Evolutionary conservation across 2,888 invertebrate species (phyloP).

Genomic region (Isoperla grammatica): DNA sequence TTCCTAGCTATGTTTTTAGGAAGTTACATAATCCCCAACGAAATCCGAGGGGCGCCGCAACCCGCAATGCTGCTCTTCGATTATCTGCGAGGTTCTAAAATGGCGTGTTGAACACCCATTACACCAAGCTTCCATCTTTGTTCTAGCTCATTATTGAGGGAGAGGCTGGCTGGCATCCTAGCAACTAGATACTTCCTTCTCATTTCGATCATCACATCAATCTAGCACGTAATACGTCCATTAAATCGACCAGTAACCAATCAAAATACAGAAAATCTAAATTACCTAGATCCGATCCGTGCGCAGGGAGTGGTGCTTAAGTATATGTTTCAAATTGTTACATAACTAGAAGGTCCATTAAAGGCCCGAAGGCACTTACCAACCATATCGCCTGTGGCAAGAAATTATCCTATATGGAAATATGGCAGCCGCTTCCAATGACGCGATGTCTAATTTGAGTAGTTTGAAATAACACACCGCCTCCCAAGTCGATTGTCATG

Average conservation of each 20-base stretch:
- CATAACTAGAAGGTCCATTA: constrained; percentile 1
- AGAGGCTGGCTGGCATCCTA: constrained; percentile 2
- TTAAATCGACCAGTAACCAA: constrained; percentile 22
- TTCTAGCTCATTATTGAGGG: constrained; percentile 10
- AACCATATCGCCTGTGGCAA: no score
- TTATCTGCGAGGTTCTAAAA: no score
- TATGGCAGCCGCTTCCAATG: neutral
- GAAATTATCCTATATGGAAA: no score
- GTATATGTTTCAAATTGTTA: constrained; percentile 5
- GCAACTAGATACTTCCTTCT: constrained; percentile 14
- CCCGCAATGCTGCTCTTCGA: no score
- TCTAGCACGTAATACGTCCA: constrained; percentile 21
- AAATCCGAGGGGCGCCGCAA: no score
- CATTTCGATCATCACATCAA: constrained; percentile 14
- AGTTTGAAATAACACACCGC: neutral
- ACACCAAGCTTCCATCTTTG: constrained; percentile 3
- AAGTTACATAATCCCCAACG: no score
- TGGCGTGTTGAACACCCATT: neutral
- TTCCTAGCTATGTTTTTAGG: no score
- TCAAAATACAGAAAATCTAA: constrained; percentile 15
- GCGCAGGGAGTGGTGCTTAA: constrained; percentile 13
- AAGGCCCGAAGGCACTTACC: neutral
- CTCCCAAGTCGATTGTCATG: no score
- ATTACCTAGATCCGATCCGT: constrained; percentile 12
- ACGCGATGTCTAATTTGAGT: neutral